Conservation (phyloP, 2,113 vertebrate species). For the Rhinolophus sinicus region DNA sequence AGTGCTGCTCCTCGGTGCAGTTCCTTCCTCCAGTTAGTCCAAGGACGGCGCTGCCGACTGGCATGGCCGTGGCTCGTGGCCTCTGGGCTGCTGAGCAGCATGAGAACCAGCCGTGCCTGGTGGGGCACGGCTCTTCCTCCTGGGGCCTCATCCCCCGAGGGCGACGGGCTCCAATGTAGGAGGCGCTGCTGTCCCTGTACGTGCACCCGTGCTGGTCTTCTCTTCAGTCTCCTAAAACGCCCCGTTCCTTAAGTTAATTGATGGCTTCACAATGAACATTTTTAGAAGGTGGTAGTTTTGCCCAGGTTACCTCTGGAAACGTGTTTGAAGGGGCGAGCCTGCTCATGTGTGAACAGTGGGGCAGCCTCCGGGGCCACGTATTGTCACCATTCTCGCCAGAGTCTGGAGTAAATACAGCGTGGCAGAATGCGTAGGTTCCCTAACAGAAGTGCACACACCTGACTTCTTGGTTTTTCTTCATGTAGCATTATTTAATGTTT, state of each 20-base stretch:
- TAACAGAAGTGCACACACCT: accelerated
- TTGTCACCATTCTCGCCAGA: accelerated
- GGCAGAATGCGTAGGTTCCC: accelerated
- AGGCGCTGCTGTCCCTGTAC: neutral
- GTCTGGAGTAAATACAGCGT: accelerated
- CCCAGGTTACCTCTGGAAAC: neutral
- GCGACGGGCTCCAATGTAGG: too few relatives aligned
- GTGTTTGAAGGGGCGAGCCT: neutral
- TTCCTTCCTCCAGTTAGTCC: too few relatives aligned
- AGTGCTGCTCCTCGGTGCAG: neutral
- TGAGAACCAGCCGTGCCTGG: too few relatives aligned
- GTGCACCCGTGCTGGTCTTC: neutral
- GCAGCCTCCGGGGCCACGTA: accelerated
- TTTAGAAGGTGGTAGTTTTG: neutral
- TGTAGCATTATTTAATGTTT: too few relatives aligned
- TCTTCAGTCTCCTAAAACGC: neutral
- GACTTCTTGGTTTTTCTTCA: neutral
- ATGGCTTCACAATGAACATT: neutral
- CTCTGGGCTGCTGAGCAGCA: too few relatives aligned
- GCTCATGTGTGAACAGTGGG: neutral
- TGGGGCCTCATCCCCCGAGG: neutral
- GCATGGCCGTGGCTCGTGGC: too few relatives aligned
- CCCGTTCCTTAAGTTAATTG: neutral
- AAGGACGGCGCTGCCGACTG: too few relatives aligned
- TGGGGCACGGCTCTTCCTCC: neutral